Evolutionary conservation across 2,888 invertebrate species (phyloP), one percentile per base, ranked within the genome.

Genomic region (Cheilosia vernalis): DNA sequence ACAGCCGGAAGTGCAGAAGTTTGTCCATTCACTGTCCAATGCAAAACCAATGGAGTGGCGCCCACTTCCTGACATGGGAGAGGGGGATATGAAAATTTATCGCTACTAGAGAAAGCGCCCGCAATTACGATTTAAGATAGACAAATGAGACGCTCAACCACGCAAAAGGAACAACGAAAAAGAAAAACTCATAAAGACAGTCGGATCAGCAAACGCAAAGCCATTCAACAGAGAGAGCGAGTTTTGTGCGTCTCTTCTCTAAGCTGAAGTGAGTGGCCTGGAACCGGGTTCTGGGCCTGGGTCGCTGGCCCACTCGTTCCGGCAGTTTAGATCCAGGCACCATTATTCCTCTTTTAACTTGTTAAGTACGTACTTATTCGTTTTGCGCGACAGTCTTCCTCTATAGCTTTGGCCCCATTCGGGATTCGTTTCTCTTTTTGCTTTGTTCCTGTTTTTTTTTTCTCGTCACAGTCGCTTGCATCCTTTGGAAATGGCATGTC

Each of bases 41-140:
- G 61, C 70, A 13, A 47, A 66, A 70, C 51, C 77, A 69, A 81
- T 44, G 63, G 15, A 49, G 19, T 15, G 13, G 37, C 17, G 4
- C 17, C 40, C 17, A 19, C 10, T 44, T 10, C 30, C n/a, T 9
- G 1, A 21, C 2, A 2, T 21, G 21, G n/a, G n/a, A n/a, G n/a
- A 6, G 30, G 69, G 13, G 49, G 61, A 58, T 79, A 73, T 64
- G 42, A 69, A 58, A 69, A 73, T 73, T 79, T 73, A 69, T 79
- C 51, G 51, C 42, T 58, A 44, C 63, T 27, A 53, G 56, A 74
- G 51, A 79, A 79, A 79, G 64, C 51, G 69, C 74, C 74, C 67
- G 58, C 79, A 84, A 74, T 84, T 79, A 79, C 78, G 27, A 74
- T 58, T 79, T 74, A 78, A 78, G 72, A 83, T 77, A 79, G 83